Evolutionary conservation across 2,888 invertebrate genomes (phyloP).

Genomic region (Ophioninae sp.): DNA sequence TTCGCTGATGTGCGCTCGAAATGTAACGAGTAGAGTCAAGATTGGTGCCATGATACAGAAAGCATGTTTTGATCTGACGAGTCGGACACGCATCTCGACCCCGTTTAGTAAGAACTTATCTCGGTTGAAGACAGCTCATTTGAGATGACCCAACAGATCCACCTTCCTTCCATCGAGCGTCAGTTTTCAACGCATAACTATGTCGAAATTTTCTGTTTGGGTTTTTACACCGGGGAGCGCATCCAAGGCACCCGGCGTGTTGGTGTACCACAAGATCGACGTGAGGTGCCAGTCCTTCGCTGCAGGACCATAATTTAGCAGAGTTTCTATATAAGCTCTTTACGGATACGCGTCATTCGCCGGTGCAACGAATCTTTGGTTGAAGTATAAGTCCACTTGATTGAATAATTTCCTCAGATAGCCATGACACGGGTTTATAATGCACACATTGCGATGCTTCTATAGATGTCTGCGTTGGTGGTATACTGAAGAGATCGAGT

Average conservation of each 20-base stretch:
- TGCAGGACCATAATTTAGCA: no score
- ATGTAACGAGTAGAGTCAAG: no score
- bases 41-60: no score
- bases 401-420: neutral
- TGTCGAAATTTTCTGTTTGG: neutral
- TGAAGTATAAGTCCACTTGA: neutral
- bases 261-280: neutral
- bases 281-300: no score
- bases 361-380: neutral
- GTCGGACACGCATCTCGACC: no score
- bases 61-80: no score
- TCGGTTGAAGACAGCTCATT: no score
- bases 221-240: neutral
- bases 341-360: neutral
- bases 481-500: slow-evolving; percentile 51
- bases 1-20: no score
- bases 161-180: no score
- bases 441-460: no score
- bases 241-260: neutral
- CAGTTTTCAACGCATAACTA: neutral
- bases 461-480: slow-evolving; percentile 65
- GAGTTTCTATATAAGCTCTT: neutral
- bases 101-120: no score
- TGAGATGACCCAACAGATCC: no score
- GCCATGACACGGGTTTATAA: neutral